A percentile compares a stretch with the other conserved stretches of the same genome.
These are phyloP conservation scores for Rosalia funebris DNA, from an alignment of 2,888 invertebrate genomes.

Conservation along the genomic window DNA sequence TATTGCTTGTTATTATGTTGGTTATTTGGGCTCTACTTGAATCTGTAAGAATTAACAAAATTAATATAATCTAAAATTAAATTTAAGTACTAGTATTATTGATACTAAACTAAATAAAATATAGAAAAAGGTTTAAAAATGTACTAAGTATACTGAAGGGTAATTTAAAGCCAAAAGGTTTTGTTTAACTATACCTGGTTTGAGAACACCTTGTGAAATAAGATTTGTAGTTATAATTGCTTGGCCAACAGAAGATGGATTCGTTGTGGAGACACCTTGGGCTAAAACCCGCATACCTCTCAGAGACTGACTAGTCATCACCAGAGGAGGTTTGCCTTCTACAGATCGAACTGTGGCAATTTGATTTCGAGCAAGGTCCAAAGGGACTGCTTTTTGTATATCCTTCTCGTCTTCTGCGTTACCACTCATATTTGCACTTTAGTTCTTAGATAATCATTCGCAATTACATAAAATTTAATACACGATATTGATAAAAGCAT, in stretches of 20 bases:
- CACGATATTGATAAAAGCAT: constrained; percentile 34
- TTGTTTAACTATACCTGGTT: constrained; percentile 62
- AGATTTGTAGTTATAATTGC: constrained; percentile 63
- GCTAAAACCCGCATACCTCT: constrained; percentile 61
- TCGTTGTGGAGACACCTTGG: constrained; percentile 55
- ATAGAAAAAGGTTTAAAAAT: too few relatives aligned
- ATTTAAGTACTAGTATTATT: too few relatives aligned
- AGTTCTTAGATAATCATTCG: constrained; percentile 19
- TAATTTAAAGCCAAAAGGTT: too few relatives aligned
- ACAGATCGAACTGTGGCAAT: constrained; percentile 66
- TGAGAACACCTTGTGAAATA: constrained; percentile 67
- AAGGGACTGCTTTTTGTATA: constrained; percentile 68
- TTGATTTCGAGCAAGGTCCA: constrained; percentile 67
- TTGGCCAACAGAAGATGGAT: constrained; percentile 55
- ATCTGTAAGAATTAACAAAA: constrained; percentile 35
- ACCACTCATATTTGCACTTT: constrained; percentile 57
- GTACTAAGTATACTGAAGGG: too few relatives aligned
- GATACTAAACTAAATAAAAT: too few relatives aligned
- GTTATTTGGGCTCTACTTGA: constrained; percentile 45
- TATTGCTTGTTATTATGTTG: constrained; percentile 40
- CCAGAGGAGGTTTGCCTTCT: constrained; percentile 59
- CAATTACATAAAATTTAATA: constrained; percentile 27
- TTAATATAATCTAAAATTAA: background rate
- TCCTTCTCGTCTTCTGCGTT: constrained; percentile 68
- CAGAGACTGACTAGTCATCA: constrained; percentile 60